Evolutionary conservation across 2,888 invertebrate species (phyloP), one percentile per base, ranked within the genome.

Genomic region (Drosophila pegasa): DNA sequence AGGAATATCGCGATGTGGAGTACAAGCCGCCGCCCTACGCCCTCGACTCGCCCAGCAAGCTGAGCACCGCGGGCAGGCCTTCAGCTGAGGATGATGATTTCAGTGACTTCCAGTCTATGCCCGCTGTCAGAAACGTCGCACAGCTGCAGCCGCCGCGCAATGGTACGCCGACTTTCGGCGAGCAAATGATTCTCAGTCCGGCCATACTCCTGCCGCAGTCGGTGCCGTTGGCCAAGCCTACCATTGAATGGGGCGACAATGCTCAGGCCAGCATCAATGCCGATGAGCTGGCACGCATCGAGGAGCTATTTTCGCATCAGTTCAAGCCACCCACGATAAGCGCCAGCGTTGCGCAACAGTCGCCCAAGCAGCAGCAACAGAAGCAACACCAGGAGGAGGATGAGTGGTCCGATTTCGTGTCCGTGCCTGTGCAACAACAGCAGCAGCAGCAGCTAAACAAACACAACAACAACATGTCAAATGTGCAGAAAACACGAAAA

Each of bases 381-480:
- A 65, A 65, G 6, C 60, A 58, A 2, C 64, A 61, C 2, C 77
- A 78, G 38, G 91, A 91, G 50, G 93, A 94, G 51, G 94, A 94
- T 60, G 94, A 94, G 75, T 94, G 94, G 94, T 92, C 93, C 3
- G 94, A 94, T 75, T 94, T 94, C 90, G 93, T 94, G 31, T 93
- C 92, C 68, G 88, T 92, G 67, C 90, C 90, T 6, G 74, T 86
- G 58, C 59, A 65, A 6, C 64, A 70, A 20, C 62, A 70, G 20
- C 61, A 59, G 14, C 63, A 65, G 35, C 62, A 65, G 20, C 48
- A 65, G 14, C 67, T 54, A 8, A 71, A 61, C 25, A 79, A 70
- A 33, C 74, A 60, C 61, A 80, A 65, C 45, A 89, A 72, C 51
- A 79, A 65, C 58, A 60, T 71, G 14, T 51, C 58, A 16, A 45